Base-by-base conservation (phyloP, 2,888 invertebrate species). In the Homarus gammarus region DNA sequence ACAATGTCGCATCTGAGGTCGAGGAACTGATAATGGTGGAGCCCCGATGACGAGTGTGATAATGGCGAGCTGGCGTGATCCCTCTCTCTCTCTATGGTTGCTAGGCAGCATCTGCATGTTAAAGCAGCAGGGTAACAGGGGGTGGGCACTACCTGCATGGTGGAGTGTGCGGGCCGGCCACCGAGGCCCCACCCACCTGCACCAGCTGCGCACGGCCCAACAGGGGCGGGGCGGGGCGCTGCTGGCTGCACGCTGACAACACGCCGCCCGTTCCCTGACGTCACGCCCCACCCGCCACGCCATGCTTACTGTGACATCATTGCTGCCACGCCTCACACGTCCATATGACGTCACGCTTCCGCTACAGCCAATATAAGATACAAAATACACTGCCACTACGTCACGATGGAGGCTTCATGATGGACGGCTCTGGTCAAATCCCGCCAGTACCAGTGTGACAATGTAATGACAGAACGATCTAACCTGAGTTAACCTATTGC, bases 151-250 rank as follows among this genome's bases (percentile, higher is more conserved):
- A 64, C 64, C 64, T 64, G 64, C 64, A 64, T 64, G 56, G 56
- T 18, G 18, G 56, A 27, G 64, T 27, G 64, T 64, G 64, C 27
- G 27, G 64, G 64, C 22, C 64, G 64, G 64, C 27, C 64, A 27
- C 0, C 64, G 64, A 12, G 64, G 64, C 64, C 27, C 64, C 64
- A 64, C 64, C 64, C 64, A 64, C 64, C 64, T 27, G 27, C 64
- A n/a, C 27, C 64, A 64, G 64, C 64, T 64, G 64, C 64, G 64
- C 64, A 64, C 64, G 64, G 64, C 27, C 6, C n/a, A 64, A 10
- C 18, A 64, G 64, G 64, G 40, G 75, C 70, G 70, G n/a, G 70
- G 31, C 40, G 44, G 72, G 36, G 72, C 31, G n/a, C 72, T 44
- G 3, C 64, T 64, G 27, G 27, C 64, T 27, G 64, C 56, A 56